These are phyloP conservation scores for Podarcis lilfordi DNA, from an alignment of 2,797 vertebrate species.

Conservation along the genomic window DNA sequence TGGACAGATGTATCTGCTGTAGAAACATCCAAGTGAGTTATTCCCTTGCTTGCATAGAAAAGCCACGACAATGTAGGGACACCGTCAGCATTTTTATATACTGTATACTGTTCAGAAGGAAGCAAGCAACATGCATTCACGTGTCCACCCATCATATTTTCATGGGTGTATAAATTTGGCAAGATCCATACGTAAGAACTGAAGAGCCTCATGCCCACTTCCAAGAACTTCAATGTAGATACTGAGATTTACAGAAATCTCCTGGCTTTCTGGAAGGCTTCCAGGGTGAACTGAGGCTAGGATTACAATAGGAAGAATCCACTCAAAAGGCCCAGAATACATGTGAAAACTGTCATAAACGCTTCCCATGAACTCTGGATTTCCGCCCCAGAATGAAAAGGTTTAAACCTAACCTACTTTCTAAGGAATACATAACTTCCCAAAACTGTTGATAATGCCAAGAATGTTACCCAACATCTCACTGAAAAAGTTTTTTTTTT, in stretches of 20 bases:
- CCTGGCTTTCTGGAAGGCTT: not conserved
- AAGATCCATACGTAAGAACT: not conserved
- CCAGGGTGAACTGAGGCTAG: not conserved
- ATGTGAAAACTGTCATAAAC: not conserved
- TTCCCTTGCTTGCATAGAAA: not conserved
- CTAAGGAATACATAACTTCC: constrained; percentile 39
- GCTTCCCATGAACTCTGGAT: not conserved
- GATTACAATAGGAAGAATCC: not conserved
- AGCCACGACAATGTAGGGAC: not conserved
- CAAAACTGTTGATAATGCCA: constrained; percentile 21
- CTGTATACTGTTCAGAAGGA: not conserved
- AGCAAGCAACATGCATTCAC: not conserved
- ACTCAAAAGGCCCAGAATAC: not conserved
- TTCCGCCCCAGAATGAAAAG: not conserved
- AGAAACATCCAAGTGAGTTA: not conserved
- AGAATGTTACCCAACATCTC: constrained; percentile 18
- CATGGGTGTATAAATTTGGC: not conserved
- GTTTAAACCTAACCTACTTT: not conserved
- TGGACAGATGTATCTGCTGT: no score
- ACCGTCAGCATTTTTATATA: no score
- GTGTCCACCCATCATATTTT: not conserved
- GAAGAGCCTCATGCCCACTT: not conserved
- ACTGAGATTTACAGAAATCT: not conserved
- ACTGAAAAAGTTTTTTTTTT: not conserved
- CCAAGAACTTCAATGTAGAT: not conserved